Conservation (phyloP, 2,888 invertebrate genomes). For the Megaustenia siamemsis region DNA sequence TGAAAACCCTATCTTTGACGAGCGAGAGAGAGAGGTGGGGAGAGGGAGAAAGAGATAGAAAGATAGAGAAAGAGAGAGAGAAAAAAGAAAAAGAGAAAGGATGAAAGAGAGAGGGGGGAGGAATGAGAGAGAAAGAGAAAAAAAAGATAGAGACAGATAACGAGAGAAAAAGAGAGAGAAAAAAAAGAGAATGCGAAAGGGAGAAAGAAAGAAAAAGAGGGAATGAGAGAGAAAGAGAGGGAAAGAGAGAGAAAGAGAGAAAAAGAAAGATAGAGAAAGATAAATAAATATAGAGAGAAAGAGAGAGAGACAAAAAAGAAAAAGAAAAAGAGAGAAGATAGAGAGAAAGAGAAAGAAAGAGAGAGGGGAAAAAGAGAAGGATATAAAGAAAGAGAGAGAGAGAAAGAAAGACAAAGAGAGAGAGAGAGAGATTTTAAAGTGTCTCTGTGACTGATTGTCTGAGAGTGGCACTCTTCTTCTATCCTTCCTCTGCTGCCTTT, state of each 20-base stretch:
- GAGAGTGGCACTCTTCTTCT: too few relatives aligned
- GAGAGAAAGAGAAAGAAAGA: neutral
- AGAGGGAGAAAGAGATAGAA: neutral
- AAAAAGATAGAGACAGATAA: neutral
- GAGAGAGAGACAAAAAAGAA: neutral
- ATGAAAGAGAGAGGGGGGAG: neutral
- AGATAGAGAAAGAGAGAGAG: neutral
- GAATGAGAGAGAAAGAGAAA: neutral
- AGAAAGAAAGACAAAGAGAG: neutral
- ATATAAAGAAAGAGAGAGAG: neutral
- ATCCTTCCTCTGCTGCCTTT: too few relatives aligned
- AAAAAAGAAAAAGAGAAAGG: neutral
- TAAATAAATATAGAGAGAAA: neutral
- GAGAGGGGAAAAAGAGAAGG: too few relatives aligned
- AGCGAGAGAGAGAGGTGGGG: neutral
- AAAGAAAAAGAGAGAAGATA: neutral
- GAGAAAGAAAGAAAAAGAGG: neutral
- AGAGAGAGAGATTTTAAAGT: too few relatives aligned
- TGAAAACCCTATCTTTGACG: too few relatives aligned
- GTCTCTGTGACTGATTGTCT: too few relatives aligned
- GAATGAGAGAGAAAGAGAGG: neutral
- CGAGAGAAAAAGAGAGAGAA: neutral
- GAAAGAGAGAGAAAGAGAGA: neutral
- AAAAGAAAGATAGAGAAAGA: neutral
- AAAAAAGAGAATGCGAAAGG: neutral